Base-by-base conservation (phyloP, 2,888 invertebrate genomes). In the Amphiduros pacificus region DNA sequence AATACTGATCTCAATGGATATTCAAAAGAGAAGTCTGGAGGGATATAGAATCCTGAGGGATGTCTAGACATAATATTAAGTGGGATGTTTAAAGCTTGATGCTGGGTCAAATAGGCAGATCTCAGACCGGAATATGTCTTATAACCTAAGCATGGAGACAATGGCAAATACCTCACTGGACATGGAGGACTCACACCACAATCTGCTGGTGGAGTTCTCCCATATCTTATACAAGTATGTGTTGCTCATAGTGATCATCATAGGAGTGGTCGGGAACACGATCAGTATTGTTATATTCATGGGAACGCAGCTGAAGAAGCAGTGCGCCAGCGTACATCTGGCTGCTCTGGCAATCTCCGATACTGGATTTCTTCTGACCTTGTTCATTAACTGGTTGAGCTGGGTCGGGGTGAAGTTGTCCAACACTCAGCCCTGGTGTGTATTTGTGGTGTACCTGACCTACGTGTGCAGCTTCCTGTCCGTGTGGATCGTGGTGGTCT, bases 381-480 rank as follows among this genome's bases (percentile, higher is more conserved):
- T 51, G 17, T 27, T 51, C 17, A 24, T 51, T 17, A 51, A 17
- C 51, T 51, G 51, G 51, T 27, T 51, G 3, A 24, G 51, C 22
- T 51, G 51, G 51, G 22, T 51, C 6, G 17, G 17, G 26, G 24
- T 51, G 22, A 24, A n/a, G 26, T 17, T 51, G 17, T 26, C 27
- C 26, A 17, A 51, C 27, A 24, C 24, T 9, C 24, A 51, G 24
- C 26, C 26, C 5, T 24, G n/a, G 22, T 51, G 51, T 27, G 14
- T 17, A 14, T 6, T 51, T 5, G 24, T 51, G n/a, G 27, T 51
- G 24, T 51, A 24, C 26, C 9, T 51, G 17, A 22, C 51, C 24
- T 51, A 51, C 17, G 51, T 75, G 5, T 74, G 74, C 52, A 75
- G 71, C 61, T 61, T 75, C 3, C 65, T 75, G 3, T 61, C 61